Evolutionary conservation across 1,140 invertebrate genomes (phyloP), one percentile per base, ranked within the genome.

Genomic region (Drepana arcuata): DNA sequence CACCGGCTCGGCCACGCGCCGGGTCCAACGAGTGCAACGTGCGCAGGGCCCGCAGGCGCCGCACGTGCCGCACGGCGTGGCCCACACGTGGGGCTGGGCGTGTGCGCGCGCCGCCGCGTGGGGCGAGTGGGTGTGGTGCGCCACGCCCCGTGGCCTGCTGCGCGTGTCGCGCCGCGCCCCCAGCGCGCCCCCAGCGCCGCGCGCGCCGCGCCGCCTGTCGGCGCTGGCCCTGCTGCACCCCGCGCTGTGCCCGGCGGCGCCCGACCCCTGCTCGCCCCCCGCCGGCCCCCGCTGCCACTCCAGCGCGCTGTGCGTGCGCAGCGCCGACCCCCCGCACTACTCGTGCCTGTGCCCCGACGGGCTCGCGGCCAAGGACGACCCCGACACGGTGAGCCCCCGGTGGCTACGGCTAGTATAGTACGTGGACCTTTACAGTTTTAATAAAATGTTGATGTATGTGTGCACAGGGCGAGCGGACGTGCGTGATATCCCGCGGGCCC

Each of bases 311-410:
- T 90, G 88, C 53, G 66, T 89, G 34, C 77, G 88, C 7, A 82
- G 75, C 10, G 73, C 79, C 0, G 65, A 52, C 1, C 32, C 48
- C 14, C 63, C 47, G 29, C 80, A 69, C 1, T 71, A 72, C 37
- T 78, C 77, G 1, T 94, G 92, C 54, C 72, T 88, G 14, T 94
- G 92, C 59, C 87, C 91, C 2, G 88, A 91, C 60, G 88, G 87
- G 1, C 77, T 84, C 27, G 61, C 64, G 14, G 68, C 83, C 67
- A 59, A 51, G 10, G 35, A 31, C n/a, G 43, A 52, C 11, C 36
- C 46, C 41, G 54, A 38, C 14, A 41, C 67, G 27, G 79, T 80
- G 30, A 67, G 65, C 59, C 27, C 18, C 29, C 13, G 34, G 10
- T 29, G 7, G 16, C 5, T 9, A n/a, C 12, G n/a, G n/a, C n/a